Conservation (phyloP, 2,888 invertebrate species). For the Chironomus riparius region DNA sequence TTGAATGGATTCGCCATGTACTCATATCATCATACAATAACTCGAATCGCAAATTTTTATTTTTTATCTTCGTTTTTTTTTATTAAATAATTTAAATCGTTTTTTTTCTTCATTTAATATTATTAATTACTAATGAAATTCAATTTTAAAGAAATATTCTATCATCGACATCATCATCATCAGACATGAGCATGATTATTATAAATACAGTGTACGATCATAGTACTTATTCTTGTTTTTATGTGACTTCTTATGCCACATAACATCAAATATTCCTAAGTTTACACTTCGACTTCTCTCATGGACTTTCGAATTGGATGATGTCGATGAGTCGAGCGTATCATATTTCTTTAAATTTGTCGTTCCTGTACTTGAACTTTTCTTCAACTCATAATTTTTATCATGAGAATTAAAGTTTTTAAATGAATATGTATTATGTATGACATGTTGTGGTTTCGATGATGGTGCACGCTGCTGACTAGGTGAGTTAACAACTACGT, state of each 20-base stretch:
- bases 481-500: slow-evolving; percentile 33
- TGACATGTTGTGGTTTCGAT: slow-evolving; percentile 21
- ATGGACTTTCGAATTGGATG: slow-evolving; percentile 51
- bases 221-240: slow-evolving; percentile 41
- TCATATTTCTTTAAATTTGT: slow-evolving; percentile 40
- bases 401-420: slow-evolving; percentile 31
- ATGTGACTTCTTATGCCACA: slow-evolving; percentile 44
- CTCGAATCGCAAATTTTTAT: too few species aligned
- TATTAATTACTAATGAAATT: neutral
- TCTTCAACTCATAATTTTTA: slow-evolving; percentile 32
- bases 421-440: slow-evolving; percentile 28
- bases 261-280: slow-evolving; percentile 80
- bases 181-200: slow-evolving; percentile 29
- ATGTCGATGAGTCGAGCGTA: slow-evolving; percentile 61
- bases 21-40: too few species aligned
- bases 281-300: slow-evolving; percentile 50
- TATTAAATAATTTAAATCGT: too few species aligned
- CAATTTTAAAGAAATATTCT: too few species aligned
- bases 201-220: slow-evolving; percentile 43
- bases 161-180: neutral
- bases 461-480: slow-evolving; percentile 17
- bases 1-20: neutral
- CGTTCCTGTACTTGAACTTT: slow-evolving; percentile 40
- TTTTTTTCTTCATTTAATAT: neutral
- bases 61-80: too few species aligned